Evolutionary conservation across 2,113 vertebrate species (phyloP).

Genomic region (Engraulis encrasicolus): DNA sequence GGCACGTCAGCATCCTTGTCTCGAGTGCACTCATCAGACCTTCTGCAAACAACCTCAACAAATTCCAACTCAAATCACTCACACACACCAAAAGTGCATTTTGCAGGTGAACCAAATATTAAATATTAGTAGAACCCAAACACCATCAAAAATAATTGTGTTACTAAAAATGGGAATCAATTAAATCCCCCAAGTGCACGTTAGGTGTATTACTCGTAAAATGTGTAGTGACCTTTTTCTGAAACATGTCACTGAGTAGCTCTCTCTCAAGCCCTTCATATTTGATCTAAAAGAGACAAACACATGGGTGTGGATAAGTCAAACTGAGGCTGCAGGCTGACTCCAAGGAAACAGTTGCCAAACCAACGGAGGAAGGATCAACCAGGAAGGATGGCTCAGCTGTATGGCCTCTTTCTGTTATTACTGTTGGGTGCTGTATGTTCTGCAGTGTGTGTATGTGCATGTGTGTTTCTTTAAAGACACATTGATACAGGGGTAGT

Average conservation of each 20-base stretch:
- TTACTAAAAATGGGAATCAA: not conserved
- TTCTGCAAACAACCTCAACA: not conserved
- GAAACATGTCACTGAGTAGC: constrained; percentile 87
- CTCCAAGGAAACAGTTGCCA: not conserved
- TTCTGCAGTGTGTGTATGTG: not conserved
- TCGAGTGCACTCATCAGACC: not conserved
- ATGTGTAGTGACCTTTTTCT: constrained; percentile 81
- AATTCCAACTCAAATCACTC: not conserved
- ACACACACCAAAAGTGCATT: not conserved
- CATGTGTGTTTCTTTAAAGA: no score
- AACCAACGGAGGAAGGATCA: not conserved
- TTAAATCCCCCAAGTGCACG: not conserved
- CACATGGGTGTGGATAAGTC: constrained; percentile 35
- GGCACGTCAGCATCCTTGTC: not conserved
- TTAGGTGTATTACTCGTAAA: constrained; percentile 36
- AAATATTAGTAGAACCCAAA: constrained; percentile 28
- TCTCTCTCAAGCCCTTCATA: constrained; percentile 83
- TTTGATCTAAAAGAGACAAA: constrained; percentile 83
- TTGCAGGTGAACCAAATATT: not conserved
- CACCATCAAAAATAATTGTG: not conserved
- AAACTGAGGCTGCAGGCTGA: constrained; percentile 11
- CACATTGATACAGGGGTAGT: not conserved
- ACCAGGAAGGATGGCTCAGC: not conserved
- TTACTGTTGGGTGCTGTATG: not conserved
- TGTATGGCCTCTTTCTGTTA: not conserved